Percentiles rank a stretch among this genome's conserved stretches.
These are phyloP conservation scores for Haemorhous mexicanus DNA, from an alignment of 2,113 vertebrate genomes.

Conservation along the genomic window DNA sequence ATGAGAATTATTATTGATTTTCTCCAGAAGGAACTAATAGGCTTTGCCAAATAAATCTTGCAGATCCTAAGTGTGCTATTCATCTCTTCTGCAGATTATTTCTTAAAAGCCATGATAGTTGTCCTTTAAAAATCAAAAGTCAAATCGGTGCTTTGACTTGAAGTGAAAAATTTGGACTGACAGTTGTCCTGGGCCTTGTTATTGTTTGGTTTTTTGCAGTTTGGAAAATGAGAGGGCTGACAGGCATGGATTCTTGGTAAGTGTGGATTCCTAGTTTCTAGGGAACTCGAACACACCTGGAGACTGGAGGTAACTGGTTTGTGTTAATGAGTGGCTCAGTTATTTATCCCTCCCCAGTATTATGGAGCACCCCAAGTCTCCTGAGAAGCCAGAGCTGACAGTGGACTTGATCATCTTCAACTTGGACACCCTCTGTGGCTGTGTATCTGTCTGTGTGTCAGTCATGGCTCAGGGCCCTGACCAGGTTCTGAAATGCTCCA, in stretches of 20 bases:
- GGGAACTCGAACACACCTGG: accelerated
- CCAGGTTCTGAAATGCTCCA: background rate
- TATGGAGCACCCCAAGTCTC: background rate
- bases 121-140: background rate
- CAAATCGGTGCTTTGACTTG: background rate
- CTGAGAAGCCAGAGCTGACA: background rate
- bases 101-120: background rate
- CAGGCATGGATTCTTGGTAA: background rate
- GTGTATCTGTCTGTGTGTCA: background rate
- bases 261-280: too few species aligned
- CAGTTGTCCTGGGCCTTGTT: background rate
- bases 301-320: background rate
- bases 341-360: background rate
- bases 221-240: background rate
- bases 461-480: background rate
- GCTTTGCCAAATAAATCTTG: background rate
- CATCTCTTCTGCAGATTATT: background rate
- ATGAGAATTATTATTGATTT: background rate
- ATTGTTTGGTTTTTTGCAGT: background rate
- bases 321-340: background rate
- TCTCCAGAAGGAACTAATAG: background rate
- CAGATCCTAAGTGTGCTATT: background rate
- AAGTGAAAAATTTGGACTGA: background rate
- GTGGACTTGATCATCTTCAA: background rate
- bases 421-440: background rate